Base-by-base conservation (phyloP, 2,888 invertebrate species). In the Galerucella nymphaeae region DNA sequence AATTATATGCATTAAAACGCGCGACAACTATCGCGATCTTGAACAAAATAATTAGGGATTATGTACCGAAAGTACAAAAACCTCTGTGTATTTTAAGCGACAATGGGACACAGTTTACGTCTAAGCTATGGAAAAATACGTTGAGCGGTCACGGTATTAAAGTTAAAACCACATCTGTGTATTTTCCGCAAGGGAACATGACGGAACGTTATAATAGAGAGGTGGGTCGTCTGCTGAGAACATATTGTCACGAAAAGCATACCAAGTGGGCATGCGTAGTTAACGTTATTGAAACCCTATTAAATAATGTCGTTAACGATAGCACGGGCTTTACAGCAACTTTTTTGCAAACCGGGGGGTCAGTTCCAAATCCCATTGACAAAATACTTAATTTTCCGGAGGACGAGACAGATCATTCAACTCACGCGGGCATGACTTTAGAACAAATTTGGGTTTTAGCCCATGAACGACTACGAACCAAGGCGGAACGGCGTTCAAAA, bases 81-180 rank as follows among this genome's bases (percentile, higher is more conserved):
- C 79, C 78, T 11, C 18, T 69, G 59, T 68, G 68, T 6, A 75
- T 80, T 10, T 73, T 80, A 9, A 74, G 74, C 8, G 79, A 78
- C 57, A 59, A 59, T 30, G 59, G 30, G 14, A 13, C 30, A 38
- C 59, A 41, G 16, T 41, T 61, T 16, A 61, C 61, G 16, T 41
- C 41, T 42, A 42, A 42, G 3, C 42, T 61, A 16, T 61, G 61
- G 41, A 16, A 16, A 16, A 20, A 59, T 30, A 59, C 59, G 4
- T 38, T 42, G 41, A 13, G 14, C 9, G 10, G 14, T 13, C 16
- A 10, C 16, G 61, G 61, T 41, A 41, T 41, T 9, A 16, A 61
- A 23, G 61, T n/a, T 16, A 20, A 16, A 42, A 38, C 16, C 42
- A 61, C 42, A 20, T 61, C 61, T 5, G 38, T 16, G 23, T 23